Conservation (phyloP, 2,888 invertebrate genomes). For the Busseola fusca region DNA sequence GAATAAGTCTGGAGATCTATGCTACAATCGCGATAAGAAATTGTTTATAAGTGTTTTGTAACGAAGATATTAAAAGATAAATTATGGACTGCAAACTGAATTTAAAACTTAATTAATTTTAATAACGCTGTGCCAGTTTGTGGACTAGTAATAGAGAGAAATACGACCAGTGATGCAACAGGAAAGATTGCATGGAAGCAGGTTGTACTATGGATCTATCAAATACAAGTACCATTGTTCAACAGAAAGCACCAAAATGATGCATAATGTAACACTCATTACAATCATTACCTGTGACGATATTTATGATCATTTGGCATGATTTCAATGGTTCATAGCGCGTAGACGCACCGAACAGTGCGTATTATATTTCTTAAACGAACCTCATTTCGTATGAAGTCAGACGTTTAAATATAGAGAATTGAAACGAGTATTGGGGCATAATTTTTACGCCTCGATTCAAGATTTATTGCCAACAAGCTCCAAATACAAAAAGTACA, state of each 20-base stretch:
- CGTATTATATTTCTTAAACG: conserved; percentile 68
- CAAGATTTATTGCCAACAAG: conserved; percentile 70
- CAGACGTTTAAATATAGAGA: conserved; percentile 83
- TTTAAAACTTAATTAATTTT: conserved; percentile 32
- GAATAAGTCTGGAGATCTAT: conserved; percentile 52
- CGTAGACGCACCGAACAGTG: conserved; percentile 68
- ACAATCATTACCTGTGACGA: conserved; percentile 52
- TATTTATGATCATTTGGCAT: conserved; percentile 68
- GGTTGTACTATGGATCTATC: conserved; percentile 18
- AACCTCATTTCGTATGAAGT: conserved; percentile 74
- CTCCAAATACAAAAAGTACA: conserved; percentile 67
- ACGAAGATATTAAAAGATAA: conserved; percentile 44
- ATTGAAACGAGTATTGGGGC: conserved; percentile 72
- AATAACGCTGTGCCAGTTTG: conserved; percentile 25
- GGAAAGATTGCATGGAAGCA: conserved; percentile 5
- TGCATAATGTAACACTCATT: conserved; percentile 46
- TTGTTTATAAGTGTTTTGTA: conserved; percentile 43
- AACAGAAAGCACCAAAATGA: conserved; percentile 48
- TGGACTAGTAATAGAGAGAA: conserved; percentile 3
- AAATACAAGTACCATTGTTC: conserved; percentile 40
- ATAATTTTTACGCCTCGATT: conserved; percentile 75
- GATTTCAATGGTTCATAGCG: conserved; percentile 68
- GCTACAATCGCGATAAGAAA: conserved; percentile 52
- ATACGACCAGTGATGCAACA: conserved; percentile 17
- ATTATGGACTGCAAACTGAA: conserved; percentile 23